Conservation (phyloP, 2,113 vertebrate species). For the Aleadryas rufinucha region DNA sequence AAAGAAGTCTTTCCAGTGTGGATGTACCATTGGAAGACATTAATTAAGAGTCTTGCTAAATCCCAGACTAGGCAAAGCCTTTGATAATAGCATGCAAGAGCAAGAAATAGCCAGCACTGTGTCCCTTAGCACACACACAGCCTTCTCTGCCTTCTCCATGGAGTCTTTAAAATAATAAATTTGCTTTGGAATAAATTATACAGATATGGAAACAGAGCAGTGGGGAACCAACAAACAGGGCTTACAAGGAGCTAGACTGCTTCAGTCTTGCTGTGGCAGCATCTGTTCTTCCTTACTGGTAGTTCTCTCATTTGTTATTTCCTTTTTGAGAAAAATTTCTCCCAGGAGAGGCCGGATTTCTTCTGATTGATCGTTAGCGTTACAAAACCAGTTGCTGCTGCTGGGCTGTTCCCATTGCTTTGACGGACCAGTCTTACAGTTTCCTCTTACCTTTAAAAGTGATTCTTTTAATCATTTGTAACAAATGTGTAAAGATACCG, state of each 20-base stretch:
- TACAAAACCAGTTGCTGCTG: background rate
- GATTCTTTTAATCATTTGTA: background rate
- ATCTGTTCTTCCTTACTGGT: background rate
- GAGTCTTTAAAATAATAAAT: slow-evolving; percentile 19
- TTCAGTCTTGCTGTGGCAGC: background rate
- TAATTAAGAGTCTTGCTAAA: background rate
- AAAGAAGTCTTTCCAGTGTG: background rate
- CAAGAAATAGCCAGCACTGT: background rate
- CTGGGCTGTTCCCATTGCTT: background rate
- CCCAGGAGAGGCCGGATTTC: background rate
- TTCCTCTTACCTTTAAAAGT: background rate
- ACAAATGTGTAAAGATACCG: background rate
- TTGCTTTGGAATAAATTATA: slow-evolving; percentile 10
- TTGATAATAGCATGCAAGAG: background rate
- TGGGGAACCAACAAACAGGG: background rate
- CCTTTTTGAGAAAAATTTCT: slow-evolving; percentile 1
- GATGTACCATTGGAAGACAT: background rate
- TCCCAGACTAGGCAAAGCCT: background rate
- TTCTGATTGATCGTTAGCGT: background rate
- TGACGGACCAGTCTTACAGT: background rate
- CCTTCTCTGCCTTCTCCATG: background rate
- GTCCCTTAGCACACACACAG: background rate
- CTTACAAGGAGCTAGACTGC: background rate
- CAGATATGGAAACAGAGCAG: background rate
- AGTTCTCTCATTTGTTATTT: background rate